Percentiles rank a stretch among this genome's conserved stretches.
Conservation (phyloP, 1,140 invertebrate genomes). For the Heliothis subflexa region DNA sequence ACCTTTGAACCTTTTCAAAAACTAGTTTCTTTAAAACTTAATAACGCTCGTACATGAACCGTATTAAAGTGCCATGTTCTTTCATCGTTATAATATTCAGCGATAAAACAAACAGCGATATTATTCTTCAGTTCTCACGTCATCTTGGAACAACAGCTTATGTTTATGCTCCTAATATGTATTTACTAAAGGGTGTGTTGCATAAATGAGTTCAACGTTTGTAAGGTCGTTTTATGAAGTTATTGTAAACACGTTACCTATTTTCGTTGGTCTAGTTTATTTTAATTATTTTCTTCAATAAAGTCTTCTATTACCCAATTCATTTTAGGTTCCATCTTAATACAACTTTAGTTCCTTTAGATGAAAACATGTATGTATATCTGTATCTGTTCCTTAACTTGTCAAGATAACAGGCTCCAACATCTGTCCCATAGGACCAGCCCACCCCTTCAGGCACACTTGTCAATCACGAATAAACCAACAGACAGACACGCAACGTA, state of each 20-base stretch:
- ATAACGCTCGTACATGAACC: background rate
- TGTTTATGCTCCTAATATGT: background rate
- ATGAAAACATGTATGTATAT: too few relatives aligned
- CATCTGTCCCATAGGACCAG: background rate
- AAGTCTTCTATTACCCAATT: too few relatives aligned
- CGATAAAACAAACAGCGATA: background rate
- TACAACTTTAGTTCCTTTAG: too few relatives aligned
- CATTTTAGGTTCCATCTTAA: too few relatives aligned
- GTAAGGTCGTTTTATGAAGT: too few relatives aligned
- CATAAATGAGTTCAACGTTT: background rate
- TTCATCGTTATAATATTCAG: background rate
- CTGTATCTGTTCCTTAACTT: background rate
- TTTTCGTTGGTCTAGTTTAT: too few relatives aligned
- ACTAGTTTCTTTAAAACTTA: background rate
- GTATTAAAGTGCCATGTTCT: background rate
- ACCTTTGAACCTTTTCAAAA: too few relatives aligned
- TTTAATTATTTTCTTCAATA: too few relatives aligned
- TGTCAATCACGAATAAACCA: constrained; percentile 30
- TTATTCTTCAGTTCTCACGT: constrained; percentile 2
- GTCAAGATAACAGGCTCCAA: background rate
- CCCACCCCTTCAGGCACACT: background rate
- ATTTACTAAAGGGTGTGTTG: background rate
- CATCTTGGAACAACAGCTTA: background rate
- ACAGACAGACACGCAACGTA: background rate
- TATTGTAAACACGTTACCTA: too few relatives aligned